phyloP scores from a whole-genome alignment of 2,113 vertebrate species.

The Gymnarchus niloticus region DNA sequence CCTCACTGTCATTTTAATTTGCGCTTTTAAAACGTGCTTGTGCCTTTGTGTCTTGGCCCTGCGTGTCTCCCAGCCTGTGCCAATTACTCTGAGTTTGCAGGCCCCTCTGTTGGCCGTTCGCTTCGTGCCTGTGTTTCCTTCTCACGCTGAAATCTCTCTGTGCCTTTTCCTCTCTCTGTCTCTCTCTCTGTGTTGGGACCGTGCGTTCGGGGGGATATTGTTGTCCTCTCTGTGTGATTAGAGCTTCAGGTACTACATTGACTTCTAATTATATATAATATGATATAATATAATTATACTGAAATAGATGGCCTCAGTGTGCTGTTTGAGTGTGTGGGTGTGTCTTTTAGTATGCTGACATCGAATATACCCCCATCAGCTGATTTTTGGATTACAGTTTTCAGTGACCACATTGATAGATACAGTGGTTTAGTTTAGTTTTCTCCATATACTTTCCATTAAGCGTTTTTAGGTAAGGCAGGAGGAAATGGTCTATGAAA shows the following conservation, averaged over 20 bases:
- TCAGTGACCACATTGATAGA: neutral
- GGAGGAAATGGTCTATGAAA: neutral
- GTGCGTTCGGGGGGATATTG: slow-evolving; percentile 53
- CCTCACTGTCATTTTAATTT: slow-evolving; percentile 38
- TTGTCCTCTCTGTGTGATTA: slow-evolving; percentile 62
- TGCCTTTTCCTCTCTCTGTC: slow-evolving; percentile 56
- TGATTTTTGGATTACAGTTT: neutral
- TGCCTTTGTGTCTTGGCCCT: slow-evolving; percentile 56
- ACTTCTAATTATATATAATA: slow-evolving; percentile 60
- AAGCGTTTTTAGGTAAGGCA: neutral
- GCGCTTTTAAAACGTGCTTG: slow-evolving; percentile 48
- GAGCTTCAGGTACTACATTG: slow-evolving; percentile 70
- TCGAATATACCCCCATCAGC: neutral
- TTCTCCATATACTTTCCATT: neutral
- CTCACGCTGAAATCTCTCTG: slow-evolving; percentile 53
- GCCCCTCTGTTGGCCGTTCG: slow-evolving; percentile 24
- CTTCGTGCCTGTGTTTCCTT: slow-evolving; percentile 25
- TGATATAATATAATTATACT: slow-evolving; percentile 73
- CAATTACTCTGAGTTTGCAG: slow-evolving; percentile 26
- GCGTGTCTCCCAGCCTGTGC: slow-evolving; percentile 32
- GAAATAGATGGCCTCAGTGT: slow-evolving; percentile 47
- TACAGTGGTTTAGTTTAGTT: too few relatives aligned
- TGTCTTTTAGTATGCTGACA: neutral
- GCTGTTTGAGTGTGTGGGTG: slow-evolving; percentile 32
- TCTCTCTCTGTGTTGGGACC: slow-evolving; percentile 54